These are phyloP conservation scores for Tetraneura akinire DNA, from an alignment of 1,140 invertebrate species.

Conservation along the genomic window DNA sequence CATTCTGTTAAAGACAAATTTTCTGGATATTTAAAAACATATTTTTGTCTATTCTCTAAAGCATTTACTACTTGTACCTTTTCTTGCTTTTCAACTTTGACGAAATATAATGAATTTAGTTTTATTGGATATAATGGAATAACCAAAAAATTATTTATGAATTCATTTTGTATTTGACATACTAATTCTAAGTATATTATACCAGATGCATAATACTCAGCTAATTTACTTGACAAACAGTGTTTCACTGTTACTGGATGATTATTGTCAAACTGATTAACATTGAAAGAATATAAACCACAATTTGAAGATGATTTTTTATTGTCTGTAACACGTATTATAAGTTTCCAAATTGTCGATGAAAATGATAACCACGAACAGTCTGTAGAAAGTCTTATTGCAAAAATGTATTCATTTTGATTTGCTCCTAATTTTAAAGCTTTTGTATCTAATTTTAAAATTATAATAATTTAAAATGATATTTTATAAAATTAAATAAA, in stretches of 20 bases:
- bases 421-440: constrained; percentile 35
- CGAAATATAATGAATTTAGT: constrained; percentile 45
- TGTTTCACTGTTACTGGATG: constrained; percentile 37
- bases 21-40: constrained; percentile 36
- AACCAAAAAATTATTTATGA: neutral
- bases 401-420: constrained; percentile 36
- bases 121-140: constrained; percentile 24
- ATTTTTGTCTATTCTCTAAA: constrained; percentile 5
- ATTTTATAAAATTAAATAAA: neutral
- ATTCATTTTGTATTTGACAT: constrained; percentile 25
- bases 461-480: neutral
- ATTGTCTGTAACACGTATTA: constrained; percentile 13
- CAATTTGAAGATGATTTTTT: constrained; percentile 9
- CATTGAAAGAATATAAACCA: neutral
- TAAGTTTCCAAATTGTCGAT: constrained; percentile 23
- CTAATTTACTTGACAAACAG: neutral
- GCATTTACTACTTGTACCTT: constrained; percentile 8
- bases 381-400: constrained; percentile 13
- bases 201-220: constrained; percentile 31
- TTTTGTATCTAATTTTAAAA: constrained; percentile 22
- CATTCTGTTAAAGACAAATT: constrained; percentile 2
- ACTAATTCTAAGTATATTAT: constrained; percentile 16
- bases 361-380: constrained; percentile 38
- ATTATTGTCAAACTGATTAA: constrained; percentile 5
- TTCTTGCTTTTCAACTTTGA: constrained; percentile 29